phyloP scores from a whole-genome alignment of 2,113 vertebrate species.

The Silurus glanis region DNA sequence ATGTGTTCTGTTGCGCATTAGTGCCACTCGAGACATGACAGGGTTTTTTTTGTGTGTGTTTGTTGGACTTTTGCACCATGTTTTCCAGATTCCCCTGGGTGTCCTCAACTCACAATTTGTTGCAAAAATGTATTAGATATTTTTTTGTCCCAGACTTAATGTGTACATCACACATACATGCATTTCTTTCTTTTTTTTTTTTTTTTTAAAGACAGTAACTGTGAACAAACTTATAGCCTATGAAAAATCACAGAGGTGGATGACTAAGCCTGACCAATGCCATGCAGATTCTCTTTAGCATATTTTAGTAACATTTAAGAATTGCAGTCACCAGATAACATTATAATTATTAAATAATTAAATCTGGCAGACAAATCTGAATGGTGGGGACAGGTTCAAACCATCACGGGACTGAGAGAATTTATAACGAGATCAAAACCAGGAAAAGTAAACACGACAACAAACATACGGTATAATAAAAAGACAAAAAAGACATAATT shows the following conservation, averaged over 20 bases:
- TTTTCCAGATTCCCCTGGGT: too few relatives aligned
- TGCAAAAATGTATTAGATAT: constrained; percentile 24
- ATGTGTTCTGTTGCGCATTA: neutral
- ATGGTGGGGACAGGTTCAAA: too few relatives aligned
- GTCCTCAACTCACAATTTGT: neutral
- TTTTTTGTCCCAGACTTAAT: constrained; percentile 4
- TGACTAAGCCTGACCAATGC: neutral
- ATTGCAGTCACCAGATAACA: too few relatives aligned
- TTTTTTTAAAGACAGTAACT: neutral
- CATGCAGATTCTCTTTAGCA: too few relatives aligned
- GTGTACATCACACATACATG: neutral
- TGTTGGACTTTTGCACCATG: neutral
- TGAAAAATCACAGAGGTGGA: neutral
- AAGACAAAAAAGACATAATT: too few relatives aligned
- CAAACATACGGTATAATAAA: too few relatives aligned
- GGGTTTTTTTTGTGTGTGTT: neutral
- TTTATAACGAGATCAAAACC: too few relatives aligned
- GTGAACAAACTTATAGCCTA: neutral
- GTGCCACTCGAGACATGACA: neutral
- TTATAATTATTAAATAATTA: too few relatives aligned
- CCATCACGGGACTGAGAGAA: too few relatives aligned
- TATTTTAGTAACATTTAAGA: too few relatives aligned
- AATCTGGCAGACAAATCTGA: too few relatives aligned
- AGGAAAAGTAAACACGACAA: too few relatives aligned
- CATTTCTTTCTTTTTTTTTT: neutral